These are phyloP conservation scores for Anagrus nilaparvatae DNA, from an alignment of 1,140 invertebrate species.

Conservation along the genomic window DNA sequence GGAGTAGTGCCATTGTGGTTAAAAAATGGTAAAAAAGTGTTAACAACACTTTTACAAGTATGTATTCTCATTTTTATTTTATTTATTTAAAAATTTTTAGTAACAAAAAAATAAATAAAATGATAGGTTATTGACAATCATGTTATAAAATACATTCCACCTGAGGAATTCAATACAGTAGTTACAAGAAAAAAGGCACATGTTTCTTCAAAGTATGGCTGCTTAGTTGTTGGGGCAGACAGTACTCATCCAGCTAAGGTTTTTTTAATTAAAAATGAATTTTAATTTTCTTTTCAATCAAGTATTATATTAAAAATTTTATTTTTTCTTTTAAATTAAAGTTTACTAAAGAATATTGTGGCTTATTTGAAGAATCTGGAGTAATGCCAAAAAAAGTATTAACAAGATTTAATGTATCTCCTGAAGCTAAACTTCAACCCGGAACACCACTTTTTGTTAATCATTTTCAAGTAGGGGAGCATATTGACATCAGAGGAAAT, in stretches of 20 bases:
- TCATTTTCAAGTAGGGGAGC: constrained; percentile 88
- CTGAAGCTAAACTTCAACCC: constrained; percentile 74
- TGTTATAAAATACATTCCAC: constrained; percentile 83
- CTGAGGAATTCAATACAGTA: constrained; percentile 63
- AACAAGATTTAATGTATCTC: constrained; percentile 75
- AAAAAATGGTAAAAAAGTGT: constrained; percentile 70
- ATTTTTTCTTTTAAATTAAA: constrained; percentile 24
- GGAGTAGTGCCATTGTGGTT: constrained; percentile 88
- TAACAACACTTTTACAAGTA: constrained; percentile 80
- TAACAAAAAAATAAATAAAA: not conserved
- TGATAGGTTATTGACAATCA: constrained; percentile 87
- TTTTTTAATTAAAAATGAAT: constrained; percentile 15
- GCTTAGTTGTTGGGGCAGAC: constrained; percentile 81
- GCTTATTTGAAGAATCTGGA: constrained; percentile 74
- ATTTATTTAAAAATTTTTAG: constrained; percentile 3
- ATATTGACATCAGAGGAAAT: constrained; percentile 80
- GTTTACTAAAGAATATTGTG: constrained; percentile 84
- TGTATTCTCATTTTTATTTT: constrained; percentile 11
- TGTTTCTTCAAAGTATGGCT: constrained; percentile 48
- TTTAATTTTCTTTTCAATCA: too few relatives aligned
- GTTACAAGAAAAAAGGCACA: constrained; percentile 29
- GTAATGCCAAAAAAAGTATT: constrained; percentile 82
- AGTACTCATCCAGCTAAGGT: constrained; percentile 69
- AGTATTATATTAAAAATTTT: not conserved
- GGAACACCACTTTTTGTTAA: constrained; percentile 81